These are phyloP conservation scores for Microtus richardsoni DNA, from an alignment of 2,113 vertebrate species.

Conservation along the genomic window DNA sequence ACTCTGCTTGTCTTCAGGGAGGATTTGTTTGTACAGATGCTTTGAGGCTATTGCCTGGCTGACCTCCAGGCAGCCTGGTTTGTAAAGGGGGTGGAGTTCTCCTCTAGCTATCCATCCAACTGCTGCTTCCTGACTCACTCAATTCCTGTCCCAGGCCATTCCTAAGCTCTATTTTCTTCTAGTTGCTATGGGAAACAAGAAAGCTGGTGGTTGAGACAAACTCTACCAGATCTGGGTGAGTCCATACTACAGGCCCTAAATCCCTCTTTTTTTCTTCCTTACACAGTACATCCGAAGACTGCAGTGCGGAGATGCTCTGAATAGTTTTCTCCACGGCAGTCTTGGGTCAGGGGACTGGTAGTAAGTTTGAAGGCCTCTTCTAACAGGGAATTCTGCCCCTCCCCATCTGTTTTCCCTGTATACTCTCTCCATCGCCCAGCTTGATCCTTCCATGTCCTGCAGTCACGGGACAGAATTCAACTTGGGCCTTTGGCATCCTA, in stretches of 20 bases:
- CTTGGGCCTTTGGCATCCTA: neutral
- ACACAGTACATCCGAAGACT: neutral
- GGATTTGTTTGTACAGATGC: slow-evolving; percentile 73
- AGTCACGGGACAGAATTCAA: neutral
- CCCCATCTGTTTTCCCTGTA: neutral
- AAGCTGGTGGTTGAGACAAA: slow-evolving; percentile 32
- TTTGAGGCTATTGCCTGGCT: slow-evolving; percentile 42
- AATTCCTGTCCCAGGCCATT: slow-evolving; percentile 7
- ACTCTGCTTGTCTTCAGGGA: slow-evolving; percentile 67
- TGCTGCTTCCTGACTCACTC: slow-evolving; percentile 57
- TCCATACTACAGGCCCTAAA: neutral
- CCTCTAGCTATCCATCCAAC: neutral
- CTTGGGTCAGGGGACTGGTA: neutral
- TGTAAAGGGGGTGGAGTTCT: slow-evolving; percentile 52
- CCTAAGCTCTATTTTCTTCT: slow-evolving; percentile 45
- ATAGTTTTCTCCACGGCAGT: neutral
- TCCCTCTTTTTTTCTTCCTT: neutral
- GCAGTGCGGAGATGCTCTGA: neutral
- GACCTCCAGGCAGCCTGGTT: slow-evolving; percentile 31
- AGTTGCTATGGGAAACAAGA: slow-evolving; percentile 45
- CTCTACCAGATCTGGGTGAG: neutral
- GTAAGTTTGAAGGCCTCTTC: neutral
- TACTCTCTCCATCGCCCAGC: neutral
- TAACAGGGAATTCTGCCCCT: neutral
- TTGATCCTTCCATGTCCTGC: neutral